Conservation (phyloP, 2,797 vertebrate genomes). For the Vireo griseus region DNA sequence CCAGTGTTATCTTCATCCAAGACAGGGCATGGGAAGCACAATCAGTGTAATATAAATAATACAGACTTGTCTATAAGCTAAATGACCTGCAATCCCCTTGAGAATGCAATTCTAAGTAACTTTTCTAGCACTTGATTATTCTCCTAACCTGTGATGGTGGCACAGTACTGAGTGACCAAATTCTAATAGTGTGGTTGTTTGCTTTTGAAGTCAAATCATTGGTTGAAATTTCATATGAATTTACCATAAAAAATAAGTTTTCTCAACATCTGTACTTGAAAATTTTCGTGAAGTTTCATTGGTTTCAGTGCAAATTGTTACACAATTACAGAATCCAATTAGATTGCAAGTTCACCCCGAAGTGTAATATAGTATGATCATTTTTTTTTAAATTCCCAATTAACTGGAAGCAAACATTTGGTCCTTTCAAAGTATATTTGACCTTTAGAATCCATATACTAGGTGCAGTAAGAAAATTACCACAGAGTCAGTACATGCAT, state of each 20-base stretch:
- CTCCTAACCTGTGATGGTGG: neutral
- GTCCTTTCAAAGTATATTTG: conserved; percentile 4
- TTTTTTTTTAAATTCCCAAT: neutral
- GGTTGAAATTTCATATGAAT: neutral
- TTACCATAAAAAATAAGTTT: neutral
- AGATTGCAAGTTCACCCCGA: neutral
- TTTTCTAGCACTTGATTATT: neutral
- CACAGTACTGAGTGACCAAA: neutral
- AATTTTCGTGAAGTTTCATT: neutral
- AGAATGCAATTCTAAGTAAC: neutral
- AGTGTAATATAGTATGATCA: neutral
- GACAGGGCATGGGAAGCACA: neutral
- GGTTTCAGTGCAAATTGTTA: neutral
- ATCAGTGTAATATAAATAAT: neutral
- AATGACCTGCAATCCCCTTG: neutral
- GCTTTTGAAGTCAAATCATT: neutral
- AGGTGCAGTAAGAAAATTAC: conserved; percentile 65
- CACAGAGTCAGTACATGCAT: conserved; percentile 55
- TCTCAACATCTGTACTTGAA: neutral
- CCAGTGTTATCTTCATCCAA: neutral
- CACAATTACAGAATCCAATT: neutral
- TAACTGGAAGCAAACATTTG: neutral
- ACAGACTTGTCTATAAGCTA: neutral
- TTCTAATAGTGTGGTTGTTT: neutral
- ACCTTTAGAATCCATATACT: neutral